A percentile compares a stretch with the other conserved stretches of the same genome.
phyloP scores from a whole-genome alignment of 2,113 vertebrate species.

The Hemiprocne comata region DNA sequence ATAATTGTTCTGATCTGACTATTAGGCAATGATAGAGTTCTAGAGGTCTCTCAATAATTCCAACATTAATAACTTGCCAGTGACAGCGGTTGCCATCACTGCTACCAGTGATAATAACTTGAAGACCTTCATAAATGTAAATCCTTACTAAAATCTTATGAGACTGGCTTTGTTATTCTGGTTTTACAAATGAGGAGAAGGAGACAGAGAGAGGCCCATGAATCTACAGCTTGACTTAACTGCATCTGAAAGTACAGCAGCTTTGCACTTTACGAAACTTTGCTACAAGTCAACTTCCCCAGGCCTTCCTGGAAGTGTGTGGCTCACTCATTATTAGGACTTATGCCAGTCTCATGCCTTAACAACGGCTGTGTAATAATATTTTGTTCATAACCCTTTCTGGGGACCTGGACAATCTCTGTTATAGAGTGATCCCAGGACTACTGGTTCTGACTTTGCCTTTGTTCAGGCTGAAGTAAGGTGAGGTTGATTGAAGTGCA shows the following conservation, averaged over 20 bases:
- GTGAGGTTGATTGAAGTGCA: neutral
- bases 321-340: neutral
- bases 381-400: neutral
- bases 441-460: neutral
- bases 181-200: neutral
- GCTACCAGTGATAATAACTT: neutral
- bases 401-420: neutral
- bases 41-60: neutral
- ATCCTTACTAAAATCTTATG: neutral
- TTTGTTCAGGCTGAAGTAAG: neutral
- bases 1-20: constrained; percentile 17
- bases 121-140: neutral
- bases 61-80: neutral
- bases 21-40: neutral
- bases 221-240: neutral
- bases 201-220: neutral
- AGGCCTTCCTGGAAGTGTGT: neutral
- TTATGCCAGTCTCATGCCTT: neutral
- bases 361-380: neutral
- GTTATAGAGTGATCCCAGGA: neutral
- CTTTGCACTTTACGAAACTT: neutral
- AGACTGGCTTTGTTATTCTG: neutral
- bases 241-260: neutral
- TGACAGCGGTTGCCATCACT: neutral
- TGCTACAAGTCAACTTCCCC: neutral